phyloP scores from a whole-genome alignment of 2,797 vertebrate species.

The Sebastes trivittatus region DNA sequence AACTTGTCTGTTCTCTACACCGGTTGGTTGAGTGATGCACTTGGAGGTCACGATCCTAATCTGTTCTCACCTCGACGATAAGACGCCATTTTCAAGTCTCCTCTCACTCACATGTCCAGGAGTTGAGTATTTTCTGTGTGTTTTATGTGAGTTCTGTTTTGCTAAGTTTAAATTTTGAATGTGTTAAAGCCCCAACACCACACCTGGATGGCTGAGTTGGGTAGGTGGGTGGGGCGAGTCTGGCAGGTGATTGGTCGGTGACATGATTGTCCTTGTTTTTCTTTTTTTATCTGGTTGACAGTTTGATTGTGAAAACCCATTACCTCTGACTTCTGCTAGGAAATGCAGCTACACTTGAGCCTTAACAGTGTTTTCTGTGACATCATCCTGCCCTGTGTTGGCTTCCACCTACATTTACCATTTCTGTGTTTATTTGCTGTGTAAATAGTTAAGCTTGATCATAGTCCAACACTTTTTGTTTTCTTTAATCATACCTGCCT shows the following conservation, averaged over 20 bases:
- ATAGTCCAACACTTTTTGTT: slow-evolving; percentile 58
- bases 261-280: slow-evolving; percentile 32
- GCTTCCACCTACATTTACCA: slow-evolving; percentile 62
- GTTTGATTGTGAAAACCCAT: slow-evolving; percentile 84
- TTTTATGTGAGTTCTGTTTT: slow-evolving; percentile 36
- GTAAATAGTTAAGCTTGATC: slow-evolving; percentile 79
- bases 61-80: slow-evolving; percentile 56
- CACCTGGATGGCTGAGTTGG: slow-evolving; percentile 8
- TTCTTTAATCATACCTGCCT: slow-evolving; percentile 55
- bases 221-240: slow-evolving; percentile 39
- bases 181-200: slow-evolving; percentile 36
- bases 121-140: slow-evolving; percentile 45
- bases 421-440: slow-evolving; percentile 80
- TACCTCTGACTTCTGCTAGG: slow-evolving; percentile 79
- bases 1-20: slow-evolving; percentile 66
- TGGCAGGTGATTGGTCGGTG: slow-evolving; percentile 67
- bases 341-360: slow-evolving; percentile 74
- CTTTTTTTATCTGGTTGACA: slow-evolving; percentile 70
- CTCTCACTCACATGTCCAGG: slow-evolving; percentile 37
- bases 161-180: slow-evolving; percentile 36
- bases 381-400: slow-evolving; percentile 66
- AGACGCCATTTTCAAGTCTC: slow-evolving; percentile 37
- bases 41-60: slow-evolving; percentile 57
- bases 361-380: slow-evolving; percentile 71
- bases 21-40: slow-evolving; percentile 71